Evolutionary conservation across 1,140 invertebrate genomes (phyloP).

Genomic region (Anthonomus grandis): DNA sequence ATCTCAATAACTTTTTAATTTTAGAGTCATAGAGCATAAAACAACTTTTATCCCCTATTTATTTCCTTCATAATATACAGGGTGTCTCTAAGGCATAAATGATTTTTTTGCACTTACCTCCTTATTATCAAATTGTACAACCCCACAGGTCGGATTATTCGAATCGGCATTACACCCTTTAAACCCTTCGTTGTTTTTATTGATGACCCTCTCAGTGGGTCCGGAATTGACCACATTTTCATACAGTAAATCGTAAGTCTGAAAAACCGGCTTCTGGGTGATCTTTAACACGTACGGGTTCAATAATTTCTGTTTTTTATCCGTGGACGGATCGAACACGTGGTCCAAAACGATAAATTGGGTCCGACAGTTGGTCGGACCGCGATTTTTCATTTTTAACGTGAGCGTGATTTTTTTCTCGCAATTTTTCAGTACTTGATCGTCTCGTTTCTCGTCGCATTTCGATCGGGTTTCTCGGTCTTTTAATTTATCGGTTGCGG

Average conservation of each 20-base stretch:
- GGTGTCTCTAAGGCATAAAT: no score
- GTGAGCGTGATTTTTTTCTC: constrained; percentile 41
- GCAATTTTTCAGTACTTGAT: constrained; percentile 34
- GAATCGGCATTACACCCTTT: constrained; percentile 40
- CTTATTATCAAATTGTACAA: constrained; percentile 42
- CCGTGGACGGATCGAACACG: constrained; percentile 46
- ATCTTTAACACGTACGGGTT: constrained; percentile 52
- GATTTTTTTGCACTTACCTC: constrained; percentile 25
- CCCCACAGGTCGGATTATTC: constrained; percentile 47
- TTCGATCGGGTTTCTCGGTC: constrained; percentile 11
- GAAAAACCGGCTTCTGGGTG: constrained; percentile 47
- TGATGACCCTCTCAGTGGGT: constrained; percentile 49
- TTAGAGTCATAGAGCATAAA: not conserved
- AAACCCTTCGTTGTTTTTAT: constrained; percentile 43
- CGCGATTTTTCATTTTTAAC: constrained; percentile 38
- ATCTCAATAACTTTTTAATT: not conserved
- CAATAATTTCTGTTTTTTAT: constrained; percentile 45
- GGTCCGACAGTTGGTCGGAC: constrained; percentile 42
- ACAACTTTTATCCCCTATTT: not conserved
- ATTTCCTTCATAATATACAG: not conserved
- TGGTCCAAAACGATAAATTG: constrained; percentile 52
- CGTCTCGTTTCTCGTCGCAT: constrained; percentile 8
- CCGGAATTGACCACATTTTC: constrained; percentile 49
- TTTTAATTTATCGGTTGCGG: not conserved
- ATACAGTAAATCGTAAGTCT: constrained; percentile 48